Conservation (phyloP, 2,113 vertebrate genomes). For the Cinclus mexicanus region DNA sequence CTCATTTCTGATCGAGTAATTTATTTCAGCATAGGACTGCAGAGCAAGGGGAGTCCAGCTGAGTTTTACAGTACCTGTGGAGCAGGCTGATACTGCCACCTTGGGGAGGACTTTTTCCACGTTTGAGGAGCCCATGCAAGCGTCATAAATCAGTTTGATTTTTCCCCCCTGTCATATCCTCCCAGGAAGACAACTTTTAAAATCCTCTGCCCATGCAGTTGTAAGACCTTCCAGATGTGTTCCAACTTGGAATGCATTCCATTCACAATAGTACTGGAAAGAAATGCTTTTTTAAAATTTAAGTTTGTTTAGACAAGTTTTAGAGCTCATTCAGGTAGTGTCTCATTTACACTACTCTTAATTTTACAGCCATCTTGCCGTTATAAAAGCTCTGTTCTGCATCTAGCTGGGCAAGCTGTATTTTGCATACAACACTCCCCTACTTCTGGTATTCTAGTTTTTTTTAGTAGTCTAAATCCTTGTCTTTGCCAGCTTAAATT, state of each 20-base stretch:
- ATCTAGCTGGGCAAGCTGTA: neutral
- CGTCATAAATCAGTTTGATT: neutral
- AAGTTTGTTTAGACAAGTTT: neutral
- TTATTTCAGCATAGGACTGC: neutral
- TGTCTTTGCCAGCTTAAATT: neutral
- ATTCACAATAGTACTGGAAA: neutral
- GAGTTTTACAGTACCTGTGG: slow-evolving; percentile 42
- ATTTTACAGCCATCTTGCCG: neutral
- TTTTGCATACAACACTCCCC: neutral
- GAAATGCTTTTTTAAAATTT: neutral
- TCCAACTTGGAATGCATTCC: neutral
- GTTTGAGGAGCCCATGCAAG: neutral
- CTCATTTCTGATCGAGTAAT: neutral
- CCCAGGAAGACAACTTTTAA: slow-evolving; percentile 48
- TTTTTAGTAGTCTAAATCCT: neutral
- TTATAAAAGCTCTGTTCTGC: neutral
- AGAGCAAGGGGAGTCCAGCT: neutral
- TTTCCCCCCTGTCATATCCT: neutral
- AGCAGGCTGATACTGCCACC: slow-evolving; percentile 74
- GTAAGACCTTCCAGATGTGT: slow-evolving; percentile 58
- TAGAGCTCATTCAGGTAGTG: neutral
- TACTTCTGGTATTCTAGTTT: neutral
- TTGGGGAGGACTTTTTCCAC: slow-evolving; percentile 56
- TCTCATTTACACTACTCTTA: neutral
- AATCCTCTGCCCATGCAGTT: slow-evolving; percentile 1